Percentiles rank a stretch among this genome's conserved stretches.
Conservation (phyloP, 2,888 invertebrate genomes). For the Synanthedon myopaeformis region DNA sequence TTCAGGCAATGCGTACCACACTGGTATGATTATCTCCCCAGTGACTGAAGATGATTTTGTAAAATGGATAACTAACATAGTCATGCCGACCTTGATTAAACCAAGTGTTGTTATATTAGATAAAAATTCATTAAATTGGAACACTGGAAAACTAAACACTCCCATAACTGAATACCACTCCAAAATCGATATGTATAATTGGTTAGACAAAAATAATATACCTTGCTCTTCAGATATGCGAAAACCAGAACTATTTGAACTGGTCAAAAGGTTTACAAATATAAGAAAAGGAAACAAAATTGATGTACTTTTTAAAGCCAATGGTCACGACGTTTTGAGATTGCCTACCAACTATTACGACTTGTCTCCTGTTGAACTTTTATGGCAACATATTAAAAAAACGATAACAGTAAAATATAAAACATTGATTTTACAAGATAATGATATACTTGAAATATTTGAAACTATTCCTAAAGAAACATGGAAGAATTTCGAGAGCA, state of each 20-base stretch:
- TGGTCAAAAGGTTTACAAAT: constrained; percentile 18
- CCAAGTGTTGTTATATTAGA: constrained; percentile 30
- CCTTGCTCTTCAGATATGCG: constrained; percentile 25
- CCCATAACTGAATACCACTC: constrained; percentile 25
- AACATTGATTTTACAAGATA: constrained; percentile 4
- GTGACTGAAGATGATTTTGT: constrained; percentile 18
- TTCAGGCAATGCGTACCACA: constrained; percentile 17
- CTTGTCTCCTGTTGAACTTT: constrained; percentile 23
- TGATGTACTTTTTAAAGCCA: constrained; percentile 24
- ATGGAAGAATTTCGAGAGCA: constrained; percentile 13
- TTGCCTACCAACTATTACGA: constrained; percentile 25
- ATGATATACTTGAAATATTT: constrained; percentile 3
- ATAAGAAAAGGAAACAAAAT: constrained; percentile 14
- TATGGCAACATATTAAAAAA: constrained; percentile 22
- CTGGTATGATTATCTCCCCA: constrained; percentile 24
- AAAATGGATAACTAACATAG: constrained; percentile 35
- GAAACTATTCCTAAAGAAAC: constrained; percentile 4
- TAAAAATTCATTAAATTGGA: constrained; percentile 21
- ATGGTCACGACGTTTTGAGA: constrained; percentile 32
- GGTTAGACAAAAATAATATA: constrained; percentile 26
- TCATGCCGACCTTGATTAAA: constrained; percentile 17
- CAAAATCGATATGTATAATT: constrained; percentile 30
- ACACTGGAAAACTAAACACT: constrained; percentile 5
- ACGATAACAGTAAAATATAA: not conserved
- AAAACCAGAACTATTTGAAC: constrained; percentile 32